Evolutionary conservation across 2,797 vertebrate species (phyloP), one percentile per base, ranked within the genome.

Genomic region (Oreonectes daqikongensis): DNA sequence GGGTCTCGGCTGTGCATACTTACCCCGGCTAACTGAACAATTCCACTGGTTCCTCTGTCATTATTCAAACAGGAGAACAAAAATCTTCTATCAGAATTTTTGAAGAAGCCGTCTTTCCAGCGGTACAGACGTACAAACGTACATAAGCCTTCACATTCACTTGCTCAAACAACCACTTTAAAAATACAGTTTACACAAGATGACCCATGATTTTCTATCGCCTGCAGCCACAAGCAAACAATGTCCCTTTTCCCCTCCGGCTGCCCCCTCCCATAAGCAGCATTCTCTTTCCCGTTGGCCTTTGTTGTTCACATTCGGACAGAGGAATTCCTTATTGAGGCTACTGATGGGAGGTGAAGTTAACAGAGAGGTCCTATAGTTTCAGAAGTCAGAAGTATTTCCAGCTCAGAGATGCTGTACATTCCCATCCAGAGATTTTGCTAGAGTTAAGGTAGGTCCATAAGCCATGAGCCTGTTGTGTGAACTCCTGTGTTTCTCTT

Each of bases 221-320:
- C 91, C 90, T 90, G 91, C 91, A 90, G 92, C 87, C 91, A 93
- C 92, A 89, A 85, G 87, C 89, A 92, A 93, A 94, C 93, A 94
- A 93, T 93, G 92, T 91, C 87, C 90, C 90, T 81, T 78, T 82
- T 87, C 90, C 89, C 91, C 85, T 88, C 87, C 87, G 79, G 60
- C 67, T 86, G 69, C 85, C 84, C 91, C 92, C 92, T 91, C 92
- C 89, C 89, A 84, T 85, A 88, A 84, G 88, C 84, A 84, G 90
- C 90, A 88, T 88, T 90, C 44, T 46, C 15, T 46, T 83, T 79
- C 79, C 78, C 82, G 81, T 67, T 79, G 75, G 78, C 78, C 82
- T 87, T 87, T 87, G 85, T 87, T 85, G 81, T 78, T 85, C 84
- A 87, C 90, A 89, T 89, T 85, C 87, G 67, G 85, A 91, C 89